Evolutionary conservation across 2,113 vertebrate species (phyloP).

Genomic region (Entomyzon cyanotis): DNA sequence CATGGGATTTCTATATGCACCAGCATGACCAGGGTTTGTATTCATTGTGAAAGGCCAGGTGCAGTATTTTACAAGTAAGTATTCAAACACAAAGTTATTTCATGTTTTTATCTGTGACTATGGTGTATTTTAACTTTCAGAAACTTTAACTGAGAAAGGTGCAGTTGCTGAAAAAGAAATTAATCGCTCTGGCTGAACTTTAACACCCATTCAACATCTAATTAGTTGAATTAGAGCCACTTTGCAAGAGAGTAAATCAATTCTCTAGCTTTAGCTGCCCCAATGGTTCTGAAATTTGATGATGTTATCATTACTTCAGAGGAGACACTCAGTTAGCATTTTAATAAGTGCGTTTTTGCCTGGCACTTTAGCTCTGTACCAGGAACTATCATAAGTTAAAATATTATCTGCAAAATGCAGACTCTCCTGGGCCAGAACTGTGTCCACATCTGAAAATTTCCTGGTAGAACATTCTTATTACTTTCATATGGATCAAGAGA

Average conservation of each 20-base stretch:
- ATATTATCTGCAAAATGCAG: constrained; percentile 65
- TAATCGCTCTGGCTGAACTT: constrained; percentile 73
- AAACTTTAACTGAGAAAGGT: constrained; percentile 69
- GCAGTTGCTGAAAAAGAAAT: constrained; percentile 63
- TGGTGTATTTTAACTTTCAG: constrained; percentile 50
- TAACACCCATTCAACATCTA: constrained; percentile 74
- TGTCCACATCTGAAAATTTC: constrained; percentile 35
- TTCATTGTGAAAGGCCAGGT: background rate
- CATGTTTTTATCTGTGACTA: constrained; percentile 5
- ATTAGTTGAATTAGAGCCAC: constrained; percentile 77
- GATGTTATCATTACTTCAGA: constrained; percentile 77
- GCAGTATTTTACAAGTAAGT: constrained; percentile 15
- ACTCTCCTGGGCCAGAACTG: background rate
- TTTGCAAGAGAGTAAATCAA: constrained; percentile 75
- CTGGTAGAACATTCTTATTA: background rate
- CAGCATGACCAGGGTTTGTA: background rate
- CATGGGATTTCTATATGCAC: background rate
- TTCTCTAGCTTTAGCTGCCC: constrained; percentile 71
- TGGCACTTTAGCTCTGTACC: constrained; percentile 20
- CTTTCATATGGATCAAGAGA: constrained; percentile 32
- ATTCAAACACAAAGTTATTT: constrained; percentile 20
- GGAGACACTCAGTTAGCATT: constrained; percentile 67
- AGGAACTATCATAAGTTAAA: constrained; percentile 46
- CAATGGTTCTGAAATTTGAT: constrained; percentile 75
- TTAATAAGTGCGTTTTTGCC: constrained; percentile 68